Base-by-base conservation (phyloP, 2,888 invertebrate genomes). In the Baccha elongata region DNA sequence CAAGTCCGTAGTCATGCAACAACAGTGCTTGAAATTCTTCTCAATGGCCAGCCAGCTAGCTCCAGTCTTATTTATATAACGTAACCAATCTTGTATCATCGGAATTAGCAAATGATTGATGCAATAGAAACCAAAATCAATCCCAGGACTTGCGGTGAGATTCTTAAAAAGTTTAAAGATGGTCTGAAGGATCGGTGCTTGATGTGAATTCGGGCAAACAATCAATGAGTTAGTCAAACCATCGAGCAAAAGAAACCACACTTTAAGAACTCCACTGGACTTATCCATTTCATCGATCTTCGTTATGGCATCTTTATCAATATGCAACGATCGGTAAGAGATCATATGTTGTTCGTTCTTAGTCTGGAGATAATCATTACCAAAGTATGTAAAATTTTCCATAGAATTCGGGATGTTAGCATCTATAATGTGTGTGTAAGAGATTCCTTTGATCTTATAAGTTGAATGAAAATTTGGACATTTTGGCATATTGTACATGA, bases 401-500 rank as follows among this genome's bases (percentile, higher is more conserved):
- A 93, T 93, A 6, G 91, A 91, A 87, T 94, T 95, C 10, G 96
- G 96, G 85, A 97, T 95, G n/a, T 95, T 93, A 0, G 96, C 94
- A 89, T 97, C 97, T 0, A 97, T 96, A 53, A 95, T 93, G 85
- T 95, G 95, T 2, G 96, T 93, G 2, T 95, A 94, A 58, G 94
- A 93, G 73, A 95, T 95, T 0, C 95, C 94, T 88, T 95, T 95
- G 84, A 96, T 94, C 87, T 95, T 93, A 87, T 97, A 96, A 0
- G 97, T 96, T 11, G 97, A 95, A 89, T 97, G 97, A 88, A 98
- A 98, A 80, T 95, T 95, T 0, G 98, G 98, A 89, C 97, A 97
- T 86, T 97, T 96, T 0, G 98, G 97, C 97, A 98, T 98, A 87
- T 94, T 95, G 90, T 96, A 97, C 97, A 98, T 97, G 91, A 96